phyloP scores from a whole-genome alignment of 2,797 vertebrate species.

The Xiphophorus birchmanni region DNA sequence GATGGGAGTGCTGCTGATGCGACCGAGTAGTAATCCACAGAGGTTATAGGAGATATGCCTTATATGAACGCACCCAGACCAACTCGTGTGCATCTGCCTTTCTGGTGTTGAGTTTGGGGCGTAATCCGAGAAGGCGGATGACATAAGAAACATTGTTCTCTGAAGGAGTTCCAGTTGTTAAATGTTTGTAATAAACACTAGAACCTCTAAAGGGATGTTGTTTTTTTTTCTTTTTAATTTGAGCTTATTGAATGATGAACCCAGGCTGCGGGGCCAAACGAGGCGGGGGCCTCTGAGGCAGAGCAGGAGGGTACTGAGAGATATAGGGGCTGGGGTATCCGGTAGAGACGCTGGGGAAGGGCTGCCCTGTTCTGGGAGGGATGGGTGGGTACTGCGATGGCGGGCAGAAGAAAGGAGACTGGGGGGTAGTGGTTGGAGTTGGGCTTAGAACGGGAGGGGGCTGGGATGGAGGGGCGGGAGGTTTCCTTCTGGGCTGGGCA shows the following conservation, averaged over 20 bases:
- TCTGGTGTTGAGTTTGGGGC: conserved; percentile 36
- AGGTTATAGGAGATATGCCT: conserved; percentile 47
- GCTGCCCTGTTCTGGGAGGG: conserved; percentile 87
- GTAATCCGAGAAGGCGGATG: conserved; percentile 53
- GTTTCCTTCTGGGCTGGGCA: conserved; percentile 84
- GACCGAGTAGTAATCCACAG: conserved; percentile 48
- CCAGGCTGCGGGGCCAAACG: conserved; percentile 89
- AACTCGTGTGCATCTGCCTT: conserved; percentile 37
- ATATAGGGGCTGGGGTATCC: conserved; percentile 83
- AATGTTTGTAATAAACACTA: conserved; percentile 47
- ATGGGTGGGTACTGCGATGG: conserved; percentile 86
- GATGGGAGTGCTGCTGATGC: conserved; percentile 33
- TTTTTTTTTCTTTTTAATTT: not conserved
- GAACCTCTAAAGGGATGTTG: conserved; percentile 13
- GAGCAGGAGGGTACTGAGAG: conserved; percentile 85
- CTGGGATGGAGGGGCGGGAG: conserved; percentile 86
- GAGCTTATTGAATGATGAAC: conserved; percentile 92
- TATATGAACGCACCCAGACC: conserved; percentile 48
- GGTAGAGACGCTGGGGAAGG: conserved; percentile 68
- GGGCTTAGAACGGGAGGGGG: conserved; percentile 78
- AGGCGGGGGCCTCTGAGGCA: conserved; percentile 88
- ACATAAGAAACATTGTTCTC: conserved; percentile 39
- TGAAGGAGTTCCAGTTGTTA: conserved; percentile 51
- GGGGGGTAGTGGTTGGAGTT: conserved; percentile 44
- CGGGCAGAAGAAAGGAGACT: conserved; percentile 75